Base-by-base conservation (phyloP, 1,140 invertebrate species). In the Mercenaria mercenaria region DNA sequence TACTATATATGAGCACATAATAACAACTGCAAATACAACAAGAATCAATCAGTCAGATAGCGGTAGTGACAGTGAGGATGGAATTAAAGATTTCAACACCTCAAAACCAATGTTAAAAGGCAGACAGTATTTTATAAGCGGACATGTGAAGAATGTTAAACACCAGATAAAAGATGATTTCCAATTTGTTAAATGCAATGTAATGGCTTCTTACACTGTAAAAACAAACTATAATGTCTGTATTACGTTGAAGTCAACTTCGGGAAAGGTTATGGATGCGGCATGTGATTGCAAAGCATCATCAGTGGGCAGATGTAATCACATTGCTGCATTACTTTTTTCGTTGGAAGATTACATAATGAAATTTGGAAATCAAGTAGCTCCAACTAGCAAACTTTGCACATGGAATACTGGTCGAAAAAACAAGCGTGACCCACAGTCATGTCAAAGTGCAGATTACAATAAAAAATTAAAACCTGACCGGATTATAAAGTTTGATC, bases 1-100 rank as follows among this genome's bases (percentile, higher is more conserved):
- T 2, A 59, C 47, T 10, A 81, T 81, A 32, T 81, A 81, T 59
- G 79, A 81, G 3, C 52, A 81, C 37, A 81, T 56, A 13, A 81
- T 81, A 34, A 18, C 79, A 4, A 59, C 26, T 81, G 79, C 79
- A 59, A 56, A 81, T 15, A 23, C 59, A 20, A 15, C 3, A 18
- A 4, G 18, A 79, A 23, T 47, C 47, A 26, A 26, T 50, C 11
- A 81, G n/a, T 11, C n/a, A 26, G 34, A 37, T n/a, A n/a, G n/a
- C n/a, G n/a, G n/a, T 11, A 39, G 13, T 69, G 59, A 29, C 10
- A 61, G 59, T 29, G 18, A 20, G 8, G 8, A 6, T 10, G 26
- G 20, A 29, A 69, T 37, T 32, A 69, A 15, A 15, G 64, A 69
- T 37, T 69, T 69, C n/a, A 69, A 69, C n/a, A 69, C 64, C 8